A percentile compares a stretch with the other conserved stretches of the same genome.
Evolutionary conservation across 2,113 vertebrate genomes (phyloP).

Genomic region (Eurypyga helias): DNA sequence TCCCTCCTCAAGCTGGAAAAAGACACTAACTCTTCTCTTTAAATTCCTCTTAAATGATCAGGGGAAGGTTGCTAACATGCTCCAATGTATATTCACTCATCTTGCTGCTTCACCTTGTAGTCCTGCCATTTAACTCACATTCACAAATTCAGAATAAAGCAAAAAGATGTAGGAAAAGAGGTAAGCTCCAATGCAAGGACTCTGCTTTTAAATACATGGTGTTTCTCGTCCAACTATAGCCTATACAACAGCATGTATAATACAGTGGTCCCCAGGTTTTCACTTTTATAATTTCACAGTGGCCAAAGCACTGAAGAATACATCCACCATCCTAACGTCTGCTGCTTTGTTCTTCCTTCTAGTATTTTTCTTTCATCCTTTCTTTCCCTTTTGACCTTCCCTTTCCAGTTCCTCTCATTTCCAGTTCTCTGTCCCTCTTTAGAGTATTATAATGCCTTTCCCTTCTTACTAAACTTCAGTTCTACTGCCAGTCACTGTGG

Average conservation of each 20-base stretch:
- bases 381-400: not conserved
- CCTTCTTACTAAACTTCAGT: not conserved
- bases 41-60: not conserved
- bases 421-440: constrained; percentile 14
- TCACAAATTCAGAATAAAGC: not conserved
- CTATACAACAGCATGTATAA: not conserved
- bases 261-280: not conserved
- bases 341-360: not conserved
- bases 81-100: not conserved
- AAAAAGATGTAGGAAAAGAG: not conserved
- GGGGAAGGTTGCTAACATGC: not conserved
- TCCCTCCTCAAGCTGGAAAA: not conserved
- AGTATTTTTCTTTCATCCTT: not conserved
- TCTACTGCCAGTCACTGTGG: not conserved
- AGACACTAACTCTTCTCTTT: not conserved
- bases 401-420: constrained; percentile 13
- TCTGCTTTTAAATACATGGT: not conserved
- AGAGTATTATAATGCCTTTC: not conserved
- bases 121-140: not conserved
- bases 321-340: not conserved
- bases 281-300: not conserved
- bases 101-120: not conserved
- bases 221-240: not conserved
- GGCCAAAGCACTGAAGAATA: constrained; percentile 11
- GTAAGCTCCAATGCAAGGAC: not conserved